Percentiles rank a stretch among this genome's conserved stretches.
These are phyloP conservation scores for Acleris emargana DNA, from an alignment of 2,888 invertebrate species.

Conservation along the genomic window DNA sequence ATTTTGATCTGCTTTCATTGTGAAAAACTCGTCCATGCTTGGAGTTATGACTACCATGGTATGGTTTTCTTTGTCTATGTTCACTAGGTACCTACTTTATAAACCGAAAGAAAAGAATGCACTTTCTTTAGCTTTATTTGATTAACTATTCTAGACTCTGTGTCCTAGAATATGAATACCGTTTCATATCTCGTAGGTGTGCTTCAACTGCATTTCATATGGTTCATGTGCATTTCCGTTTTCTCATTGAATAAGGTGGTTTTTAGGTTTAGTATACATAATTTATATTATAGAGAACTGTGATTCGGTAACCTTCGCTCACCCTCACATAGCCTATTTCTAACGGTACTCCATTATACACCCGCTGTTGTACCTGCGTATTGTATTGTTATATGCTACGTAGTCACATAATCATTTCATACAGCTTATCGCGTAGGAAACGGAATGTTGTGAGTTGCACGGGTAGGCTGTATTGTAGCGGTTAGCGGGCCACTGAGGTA, in stretches of 20 bases:
- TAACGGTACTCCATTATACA: slow-evolving; percentile 19
- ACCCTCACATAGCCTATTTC: slow-evolving; percentile 11
- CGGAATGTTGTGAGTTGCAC: slow-evolving; percentile 21
- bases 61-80: slow-evolving; percentile 83
- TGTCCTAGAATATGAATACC: slow-evolving; percentile 17
- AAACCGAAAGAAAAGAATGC: slow-evolving; percentile 29
- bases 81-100: slow-evolving; percentile 55
- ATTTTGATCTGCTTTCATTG: slow-evolving; percentile 69
- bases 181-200: slow-evolving; percentile 8
- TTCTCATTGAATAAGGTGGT: slow-evolving; percentile 4
- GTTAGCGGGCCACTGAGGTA: neutral
- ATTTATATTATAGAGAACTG: slow-evolving; percentile 9
- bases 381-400: slow-evolving; percentile 7
- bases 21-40: slow-evolving; percentile 82
- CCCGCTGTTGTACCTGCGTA: slow-evolving; percentile 2
- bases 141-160: slow-evolving; percentile 2
- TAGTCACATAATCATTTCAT: slow-evolving; percentile 15
- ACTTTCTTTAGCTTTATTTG: slow-evolving; percentile 20
- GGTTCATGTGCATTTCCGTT: slow-evolving; percentile 19
- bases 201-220: slow-evolving; percentile 21
- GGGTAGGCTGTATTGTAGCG: slow-evolving; percentile 9
- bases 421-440: slow-evolving; percentile 29
- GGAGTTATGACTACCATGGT: slow-evolving; percentile 84
- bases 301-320: slow-evolving; percentile 8
- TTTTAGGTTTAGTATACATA: slow-evolving; percentile 15